These are phyloP conservation scores for Protaetia brevitarsis DNA, from an alignment of 1,140 invertebrate species.

Conservation along the genomic window DNA sequence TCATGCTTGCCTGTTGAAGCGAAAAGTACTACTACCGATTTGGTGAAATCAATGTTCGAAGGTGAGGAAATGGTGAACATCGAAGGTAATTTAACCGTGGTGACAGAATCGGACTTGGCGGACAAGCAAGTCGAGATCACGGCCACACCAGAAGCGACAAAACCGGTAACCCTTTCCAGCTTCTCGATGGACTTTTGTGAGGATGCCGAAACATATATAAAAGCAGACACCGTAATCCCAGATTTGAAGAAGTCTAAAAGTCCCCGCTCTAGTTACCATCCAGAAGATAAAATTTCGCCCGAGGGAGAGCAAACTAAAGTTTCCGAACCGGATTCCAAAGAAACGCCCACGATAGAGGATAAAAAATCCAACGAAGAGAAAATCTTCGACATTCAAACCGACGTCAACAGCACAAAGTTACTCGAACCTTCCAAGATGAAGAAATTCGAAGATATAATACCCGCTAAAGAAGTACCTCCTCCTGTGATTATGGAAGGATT, in stretches of 20 bases:
- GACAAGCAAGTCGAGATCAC: slow-evolving; percentile 47
- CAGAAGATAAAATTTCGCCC: neutral
- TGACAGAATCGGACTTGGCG: slow-evolving; percentile 44
- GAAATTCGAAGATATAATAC: neutral
- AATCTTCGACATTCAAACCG: neutral
- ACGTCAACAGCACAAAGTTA: neutral
- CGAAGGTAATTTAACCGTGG: slow-evolving; percentile 42
- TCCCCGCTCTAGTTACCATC: too few species aligned
- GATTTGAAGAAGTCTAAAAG: neutral
- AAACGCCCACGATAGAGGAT: neutral
- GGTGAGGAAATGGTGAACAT: slow-evolving; percentile 36
- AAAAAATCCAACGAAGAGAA: slow-evolving; percentile 7
- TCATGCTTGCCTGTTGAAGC: neutral
- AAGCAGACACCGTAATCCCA: neutral
- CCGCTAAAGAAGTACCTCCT: neutral
- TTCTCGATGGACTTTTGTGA: slow-evolving; percentile 43
- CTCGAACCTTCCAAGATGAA: neutral
- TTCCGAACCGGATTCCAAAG: neutral
- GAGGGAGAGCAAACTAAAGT: neutral
- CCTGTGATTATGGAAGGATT: neutral
- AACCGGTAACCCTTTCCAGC: slow-evolving; percentile 36
- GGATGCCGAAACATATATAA: neutral
- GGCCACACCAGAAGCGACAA: slow-evolving; percentile 31
- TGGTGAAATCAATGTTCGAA: neutral
- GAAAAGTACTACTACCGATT: neutral